Conservation (phyloP, 2,113 vertebrate species). For the Chloroceryle aenea region DNA sequence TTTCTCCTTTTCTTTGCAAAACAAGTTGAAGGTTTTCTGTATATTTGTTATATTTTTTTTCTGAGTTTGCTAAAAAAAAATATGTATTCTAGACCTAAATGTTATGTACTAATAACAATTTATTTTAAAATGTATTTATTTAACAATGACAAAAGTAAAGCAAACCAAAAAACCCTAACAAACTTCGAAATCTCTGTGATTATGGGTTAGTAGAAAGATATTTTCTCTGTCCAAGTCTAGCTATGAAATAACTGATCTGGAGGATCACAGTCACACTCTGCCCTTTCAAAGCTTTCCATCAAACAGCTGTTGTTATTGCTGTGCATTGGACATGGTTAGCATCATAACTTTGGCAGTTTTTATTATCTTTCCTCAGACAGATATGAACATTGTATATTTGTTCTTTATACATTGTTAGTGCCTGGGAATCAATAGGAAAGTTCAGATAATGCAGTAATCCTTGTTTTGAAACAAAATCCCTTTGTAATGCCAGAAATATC, state of each 20-base stretch:
- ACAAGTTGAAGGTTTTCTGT: not conserved
- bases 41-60: not conserved
- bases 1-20: not conserved
- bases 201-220: not conserved
- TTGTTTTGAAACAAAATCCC: constrained; percentile 23
- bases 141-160: not conserved
- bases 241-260: not conserved
- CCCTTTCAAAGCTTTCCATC: not conserved
- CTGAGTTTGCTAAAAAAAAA: not conserved
- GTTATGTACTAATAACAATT: accelerated
- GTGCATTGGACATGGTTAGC: not conserved
- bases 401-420: not conserved
- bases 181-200: not conserved
- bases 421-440: constrained; percentile 21
- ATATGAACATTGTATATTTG: not conserved
- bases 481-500: constrained; percentile 1
- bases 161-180: not conserved
- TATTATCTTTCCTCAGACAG: not conserved
- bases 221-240: not conserved
- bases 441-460: not conserved
- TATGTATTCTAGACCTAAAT: not conserved
- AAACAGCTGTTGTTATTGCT: not conserved
- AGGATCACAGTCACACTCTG: not conserved
- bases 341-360: not conserved
- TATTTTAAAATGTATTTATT: not conserved